Evolutionary conservation across 2,113 vertebrate species (phyloP).

Genomic region (Ariopsis seemanni): DNA sequence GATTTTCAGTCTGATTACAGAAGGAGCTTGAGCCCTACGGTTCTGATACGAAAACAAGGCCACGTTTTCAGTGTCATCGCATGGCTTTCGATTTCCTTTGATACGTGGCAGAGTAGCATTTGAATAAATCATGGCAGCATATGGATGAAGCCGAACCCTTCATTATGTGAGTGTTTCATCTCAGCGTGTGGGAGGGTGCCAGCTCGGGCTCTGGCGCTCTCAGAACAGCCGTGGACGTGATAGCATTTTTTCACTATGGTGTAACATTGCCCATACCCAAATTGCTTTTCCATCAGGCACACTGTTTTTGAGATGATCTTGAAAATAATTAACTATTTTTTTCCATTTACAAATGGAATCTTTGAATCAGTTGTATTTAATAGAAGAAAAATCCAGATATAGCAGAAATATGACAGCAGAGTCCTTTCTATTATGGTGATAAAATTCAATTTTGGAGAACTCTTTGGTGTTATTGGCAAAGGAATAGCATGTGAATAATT

Average conservation of each 20-base stretch:
- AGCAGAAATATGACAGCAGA: neutral
- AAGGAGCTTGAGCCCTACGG: neutral
- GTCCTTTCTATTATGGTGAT: neutral
- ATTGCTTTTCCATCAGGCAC: neutral
- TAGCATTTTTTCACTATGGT: slow-evolving; percentile 3
- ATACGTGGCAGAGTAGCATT: slow-evolving; percentile 39
- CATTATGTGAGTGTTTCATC: slow-evolving; percentile 53
- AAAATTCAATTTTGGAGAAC: neutral
- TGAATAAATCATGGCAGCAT: slow-evolving; percentile 56
- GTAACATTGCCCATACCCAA: neutral
- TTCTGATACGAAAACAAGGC: slow-evolving; percentile 30
- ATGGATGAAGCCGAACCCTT: slow-evolving; percentile 44
- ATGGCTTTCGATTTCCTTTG: slow-evolving; percentile 32
- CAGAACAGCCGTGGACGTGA: slow-evolving; percentile 12
- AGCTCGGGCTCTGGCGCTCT: slow-evolving; percentile 25
- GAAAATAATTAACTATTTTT: neutral
- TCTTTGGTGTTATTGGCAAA: neutral
- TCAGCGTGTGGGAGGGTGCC: slow-evolving; percentile 46
- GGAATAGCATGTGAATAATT: neutral
- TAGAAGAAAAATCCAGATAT: neutral
- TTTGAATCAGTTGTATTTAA: neutral
- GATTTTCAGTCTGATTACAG: slow-evolving; percentile 14
- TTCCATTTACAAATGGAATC: neutral
- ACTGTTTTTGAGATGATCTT: neutral
- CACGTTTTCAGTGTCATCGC: neutral